phyloP scores from a whole-genome alignment of 2,113 vertebrate species.

The Sylvia atricapilla region DNA sequence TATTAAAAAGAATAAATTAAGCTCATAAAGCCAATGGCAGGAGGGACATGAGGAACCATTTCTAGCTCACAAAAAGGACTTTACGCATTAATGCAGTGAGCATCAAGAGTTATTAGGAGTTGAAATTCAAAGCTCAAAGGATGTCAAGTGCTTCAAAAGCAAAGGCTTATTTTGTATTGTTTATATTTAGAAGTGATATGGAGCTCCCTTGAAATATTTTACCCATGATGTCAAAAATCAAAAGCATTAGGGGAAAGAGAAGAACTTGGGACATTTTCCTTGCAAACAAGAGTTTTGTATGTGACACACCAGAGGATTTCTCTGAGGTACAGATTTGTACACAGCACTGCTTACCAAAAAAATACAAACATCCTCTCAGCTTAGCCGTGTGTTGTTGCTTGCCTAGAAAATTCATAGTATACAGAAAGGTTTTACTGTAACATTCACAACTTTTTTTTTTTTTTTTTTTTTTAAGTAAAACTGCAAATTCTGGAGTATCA shows the following conservation, averaged over 20 bases:
- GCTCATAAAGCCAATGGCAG: conserved; percentile 73
- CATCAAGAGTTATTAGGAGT: conserved; percentile 41
- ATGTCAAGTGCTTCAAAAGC: conserved; percentile 63
- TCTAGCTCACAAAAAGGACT: conserved; percentile 59
- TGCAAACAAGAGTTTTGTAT: conserved; percentile 60
- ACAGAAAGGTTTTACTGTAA: background rate
- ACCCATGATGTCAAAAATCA: conserved; percentile 64
- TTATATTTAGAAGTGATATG: conserved; percentile 58
- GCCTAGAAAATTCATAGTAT: conserved; percentile 3
- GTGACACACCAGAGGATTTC: conserved; percentile 52
- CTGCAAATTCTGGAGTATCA: conserved; percentile 43
- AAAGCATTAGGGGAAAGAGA: conserved; percentile 46
- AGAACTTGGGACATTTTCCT: conserved; percentile 31
- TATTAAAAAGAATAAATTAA: conserved; percentile 90
- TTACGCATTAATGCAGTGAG: conserved; percentile 68
- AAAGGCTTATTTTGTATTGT: conserved; percentile 43
- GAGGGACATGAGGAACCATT: conserved; percentile 66
- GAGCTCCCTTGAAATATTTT: conserved; percentile 63
- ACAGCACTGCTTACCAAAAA: conserved; percentile 32
- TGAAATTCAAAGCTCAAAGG: conserved; percentile 67
- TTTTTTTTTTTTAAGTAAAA: background rate
- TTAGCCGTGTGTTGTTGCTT: background rate
- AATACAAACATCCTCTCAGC: conserved; percentile 40
- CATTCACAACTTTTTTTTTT: background rate
- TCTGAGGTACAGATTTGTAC: conserved; percentile 50